phyloP scores from a whole-genome alignment of 64 coral and sea anemone species.

The Dendrophyllia cribrosa region DNA sequence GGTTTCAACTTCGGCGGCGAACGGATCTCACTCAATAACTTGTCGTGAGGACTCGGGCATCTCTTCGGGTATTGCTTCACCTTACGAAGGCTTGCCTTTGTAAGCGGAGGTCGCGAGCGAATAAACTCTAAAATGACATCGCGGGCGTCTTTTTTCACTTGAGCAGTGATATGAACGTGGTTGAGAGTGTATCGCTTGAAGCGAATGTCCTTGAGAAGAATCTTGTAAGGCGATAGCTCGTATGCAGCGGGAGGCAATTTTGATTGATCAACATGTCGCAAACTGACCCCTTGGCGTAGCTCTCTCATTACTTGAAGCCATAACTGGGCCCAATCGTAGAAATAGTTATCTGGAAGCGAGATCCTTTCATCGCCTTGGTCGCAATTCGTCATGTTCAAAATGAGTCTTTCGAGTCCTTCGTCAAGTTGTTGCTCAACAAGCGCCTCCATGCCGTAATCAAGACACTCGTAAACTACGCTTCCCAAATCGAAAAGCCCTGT shows the following conservation, averaged over 20 bases:
- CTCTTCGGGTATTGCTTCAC: conserved; percentile 80
- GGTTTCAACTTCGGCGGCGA: conserved; percentile 56
- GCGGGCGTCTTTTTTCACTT: conserved; percentile 89
- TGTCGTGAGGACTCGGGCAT: conserved; percentile 61
- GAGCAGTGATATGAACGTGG: conserved; percentile 63
- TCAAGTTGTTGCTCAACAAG: conserved; percentile 82
- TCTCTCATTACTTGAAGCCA: conserved; percentile 95
- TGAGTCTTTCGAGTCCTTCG: conserved; percentile 72
- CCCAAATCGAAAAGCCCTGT: conserved; percentile 82
- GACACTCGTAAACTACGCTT: conserved; percentile 84
- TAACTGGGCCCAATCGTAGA: conserved; percentile 85
- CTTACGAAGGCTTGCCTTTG: conserved; percentile 81
- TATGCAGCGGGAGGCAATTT: conserved; percentile 83
- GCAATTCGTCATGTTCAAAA: conserved; percentile 89
- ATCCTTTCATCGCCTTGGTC: conserved; percentile 80
- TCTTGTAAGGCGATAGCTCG: conserved; percentile 89
- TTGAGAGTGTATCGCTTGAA: conserved; percentile 82
- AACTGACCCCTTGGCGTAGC: conserved; percentile 85
- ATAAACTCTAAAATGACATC: conserved; percentile 96
- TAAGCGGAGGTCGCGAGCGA: conserved; percentile 86
- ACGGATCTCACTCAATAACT: conserved; percentile 77
- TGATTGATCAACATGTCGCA: conserved; percentile 76
- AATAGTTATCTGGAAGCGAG: conserved; percentile 60
- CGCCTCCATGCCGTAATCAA: conserved; percentile 92
- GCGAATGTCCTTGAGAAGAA: conserved; percentile 89